Conservation (phyloP, 2,113 vertebrate species). For the Candoia aspera region DNA sequence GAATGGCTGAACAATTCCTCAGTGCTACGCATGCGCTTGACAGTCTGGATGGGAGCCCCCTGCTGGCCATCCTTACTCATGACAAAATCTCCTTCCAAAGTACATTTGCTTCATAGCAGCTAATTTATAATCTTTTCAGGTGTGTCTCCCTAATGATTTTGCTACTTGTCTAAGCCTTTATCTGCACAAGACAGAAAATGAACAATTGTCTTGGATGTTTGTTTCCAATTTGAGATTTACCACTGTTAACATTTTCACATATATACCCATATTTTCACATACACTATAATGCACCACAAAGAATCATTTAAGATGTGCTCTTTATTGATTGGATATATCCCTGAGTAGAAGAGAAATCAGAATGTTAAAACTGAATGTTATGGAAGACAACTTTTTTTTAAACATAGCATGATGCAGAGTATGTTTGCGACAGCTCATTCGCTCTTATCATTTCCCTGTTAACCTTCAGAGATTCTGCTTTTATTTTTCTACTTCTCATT, state of each 20-base stretch:
- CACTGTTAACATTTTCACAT: conserved; percentile 47
- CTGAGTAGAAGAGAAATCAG: conserved; percentile 26
- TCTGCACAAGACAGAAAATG: conserved; percentile 59
- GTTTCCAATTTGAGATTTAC: conserved; percentile 60
- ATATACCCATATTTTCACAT: not conserved
- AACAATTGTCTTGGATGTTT: conserved; percentile 57
- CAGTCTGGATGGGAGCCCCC: too few relatives aligned
- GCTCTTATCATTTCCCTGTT: conserved; percentile 38
- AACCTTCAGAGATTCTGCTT: conserved; percentile 33
- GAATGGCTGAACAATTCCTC: too few relatives aligned
- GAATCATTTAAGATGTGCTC: conserved; percentile 37
- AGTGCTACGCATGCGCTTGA: too few relatives aligned
- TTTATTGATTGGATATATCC: conserved; percentile 30
- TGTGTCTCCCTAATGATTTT: conserved; percentile 62
- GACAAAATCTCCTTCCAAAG: conserved; percentile 61
- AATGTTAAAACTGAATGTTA: conserved; percentile 1
- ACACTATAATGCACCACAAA: not conserved
- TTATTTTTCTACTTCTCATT: conserved; percentile 37
- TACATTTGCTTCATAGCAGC: conserved; percentile 57
- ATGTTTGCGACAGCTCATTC: conserved; percentile 40
- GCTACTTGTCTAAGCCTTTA: conserved; percentile 63
- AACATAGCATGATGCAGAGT: not conserved
- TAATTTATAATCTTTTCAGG: conserved; percentile 71
- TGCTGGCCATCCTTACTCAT: too few relatives aligned
- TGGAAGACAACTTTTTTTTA: not conserved